Base-by-base conservation (phyloP, 2,113 vertebrate species). In the Clarias batrachus region DNA sequence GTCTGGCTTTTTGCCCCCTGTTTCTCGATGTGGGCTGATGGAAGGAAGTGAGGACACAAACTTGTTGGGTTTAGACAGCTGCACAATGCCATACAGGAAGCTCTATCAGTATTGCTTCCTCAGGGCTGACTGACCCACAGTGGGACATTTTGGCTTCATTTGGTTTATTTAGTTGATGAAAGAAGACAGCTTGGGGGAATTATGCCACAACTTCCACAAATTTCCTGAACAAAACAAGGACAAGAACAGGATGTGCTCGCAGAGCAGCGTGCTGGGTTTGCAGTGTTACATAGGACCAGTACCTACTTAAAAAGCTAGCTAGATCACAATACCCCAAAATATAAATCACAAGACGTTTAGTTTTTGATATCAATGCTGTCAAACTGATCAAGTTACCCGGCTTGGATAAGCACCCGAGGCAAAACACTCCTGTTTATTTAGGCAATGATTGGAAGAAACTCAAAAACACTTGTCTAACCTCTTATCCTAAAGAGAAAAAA, bases 51-150 rank as follows among this genome's bases (percentile, higher is more conserved):
- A 85, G 71, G 74, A 17, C n/a, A 80, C 14, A 57, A 66, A 17
- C 57, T 30, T 82, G 60, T 54, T 41, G n/a, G 59, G 62, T 59
- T 81, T 62, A 27, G 84, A 84, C 76, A 84, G 76, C 68, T 70
- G 33, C 74, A 82, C 81, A 88, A 81, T 76, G 13, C 59, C 54
- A 81, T 71, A 85, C 54, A 71, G 83, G 59, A 80, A 48, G 54
- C 16, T 41, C 16, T 27, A 88, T 5, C n/a, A 52, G 71, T 82
- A 86, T 86, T 90, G 57, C 84, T 88, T 88, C 89, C 87, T 86
- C 23, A 16, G 25, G 41, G 62, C 68, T 48, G 74, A 63, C 27
- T 12, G 66, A 83, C 37, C 56, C 56, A 52, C 30, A 62, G 11
- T 27, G 37, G 30, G 81, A 68, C 41, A 54, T 23, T 66, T n/a